Base-by-base conservation (phyloP, 2,797 vertebrate genomes). In the Xenops minutus region DNA sequence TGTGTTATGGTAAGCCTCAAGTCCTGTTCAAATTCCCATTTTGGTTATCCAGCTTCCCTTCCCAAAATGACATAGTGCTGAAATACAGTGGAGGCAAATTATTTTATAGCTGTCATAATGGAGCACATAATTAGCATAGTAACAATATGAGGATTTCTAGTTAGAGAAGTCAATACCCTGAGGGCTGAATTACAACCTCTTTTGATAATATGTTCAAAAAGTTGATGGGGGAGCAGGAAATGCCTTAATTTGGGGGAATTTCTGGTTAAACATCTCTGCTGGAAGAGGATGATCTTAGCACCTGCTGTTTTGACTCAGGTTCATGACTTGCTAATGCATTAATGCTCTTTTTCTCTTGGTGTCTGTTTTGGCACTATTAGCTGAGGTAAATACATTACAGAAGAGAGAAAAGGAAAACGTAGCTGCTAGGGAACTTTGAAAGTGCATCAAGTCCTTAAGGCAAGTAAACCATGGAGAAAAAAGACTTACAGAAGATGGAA, bases 21-120 rank as follows among this genome's bases (percentile, higher is more conserved):
- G 46, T 64, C 51, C 44, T 81, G 27, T 81, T 96, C 74, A 93
- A 96, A 95, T 87, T 93, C 37, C 18, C 10, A 23, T 87, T 85
- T 85, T 74, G 32, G 46, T 89, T 92, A 89, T 39, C 58, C 48
- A 88, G 26, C 46, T 64, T 92, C 66, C 88, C 92, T 85, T 71
- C 27, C 29, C 55, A 74, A 88, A 89, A 62, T 59, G n/a, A 23
- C 14, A 49, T 51, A 62, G 77, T 44, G 41, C 14, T 64, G 39
- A 67, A 92, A 86, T 74, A 51, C 9, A 81, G 32, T 37, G 24
- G 18, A 74, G 66, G 73, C 61, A 87, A 91, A 78, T 68, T 76
- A 37, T 71, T 76, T 75, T 43, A 62, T 39, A 59, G 39, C 19
- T 85, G 32, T 82, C 36, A 9, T 80, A 85, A 72, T 14, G 59